Evolutionary conservation across 2,888 invertebrate genomes (phyloP), one percentile per base, ranked within the genome.

Genomic region (Dicranocentrus wangi): DNA sequence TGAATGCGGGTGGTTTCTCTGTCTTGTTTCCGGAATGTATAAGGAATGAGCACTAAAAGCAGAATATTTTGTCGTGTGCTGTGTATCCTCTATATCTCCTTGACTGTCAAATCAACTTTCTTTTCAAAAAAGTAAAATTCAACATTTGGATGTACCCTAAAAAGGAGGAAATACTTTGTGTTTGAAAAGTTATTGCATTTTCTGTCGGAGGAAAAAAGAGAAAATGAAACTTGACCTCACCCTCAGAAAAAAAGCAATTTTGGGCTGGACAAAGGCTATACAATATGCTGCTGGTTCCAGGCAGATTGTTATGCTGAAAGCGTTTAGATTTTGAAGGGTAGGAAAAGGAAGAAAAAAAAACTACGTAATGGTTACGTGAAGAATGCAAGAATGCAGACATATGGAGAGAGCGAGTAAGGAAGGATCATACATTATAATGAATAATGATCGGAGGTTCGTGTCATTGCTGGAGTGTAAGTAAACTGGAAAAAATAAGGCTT

Each of bases 181-280:
- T 51, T 51, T 51, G 51, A 51, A 51, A 51, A 51, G 51, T 51
- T 51, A 51, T 51, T 51, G 51, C 51, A 19, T 51, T 51, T 51
- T 19, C 19, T 19, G 51, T 51, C 51, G 19, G 17, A 51, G 19
- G n/a, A 19, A 19, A 51, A n/a, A 51, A 17, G 19, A 51, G 51
- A 19, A 51, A 51, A 51, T 19, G n/a, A n/a, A 51, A 51, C 17
- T 51, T 51, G 51, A 51, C 51, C 51, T 51, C 19, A 51, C 51
- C 32, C 32, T 32, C 32, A 7, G 32, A 10, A 32, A 51, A 43
- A 51, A 51, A 51, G 17, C 51, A 51, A 51, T 51, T 51, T 51
- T 17, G 43, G 43, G 51, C 2, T 51, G 51, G 51, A 51, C 47
- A 47, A 51, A 51, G 51, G 32, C 3, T n/a, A n/a, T n/a, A 43